Conservation (phyloP, 2,113 vertebrate genomes). For the Corythornis madagascariensis region DNA sequence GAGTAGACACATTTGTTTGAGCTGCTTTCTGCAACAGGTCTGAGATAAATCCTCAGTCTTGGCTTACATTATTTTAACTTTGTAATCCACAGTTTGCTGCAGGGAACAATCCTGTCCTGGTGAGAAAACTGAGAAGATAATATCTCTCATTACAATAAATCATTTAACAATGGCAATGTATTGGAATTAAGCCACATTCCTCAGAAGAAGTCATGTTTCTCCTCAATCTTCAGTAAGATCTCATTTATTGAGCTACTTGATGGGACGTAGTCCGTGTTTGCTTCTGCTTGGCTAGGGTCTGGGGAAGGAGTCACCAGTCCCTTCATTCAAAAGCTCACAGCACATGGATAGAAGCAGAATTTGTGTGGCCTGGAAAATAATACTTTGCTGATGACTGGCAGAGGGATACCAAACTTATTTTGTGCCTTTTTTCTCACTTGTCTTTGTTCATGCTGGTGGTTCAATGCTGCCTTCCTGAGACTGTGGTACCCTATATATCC, state of each 20-base stretch:
- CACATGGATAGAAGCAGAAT: background rate
- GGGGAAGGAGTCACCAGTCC: background rate
- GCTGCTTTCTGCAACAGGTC: background rate
- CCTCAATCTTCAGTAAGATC: background rate
- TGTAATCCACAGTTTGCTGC: background rate
- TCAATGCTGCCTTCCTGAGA: background rate
- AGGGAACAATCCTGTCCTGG: slow-evolving; percentile 16
- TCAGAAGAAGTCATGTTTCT: background rate
- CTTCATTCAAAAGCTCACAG: background rate
- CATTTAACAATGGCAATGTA: background rate
- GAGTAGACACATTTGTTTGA: background rate
- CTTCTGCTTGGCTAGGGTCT: background rate
- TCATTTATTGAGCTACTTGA: background rate
- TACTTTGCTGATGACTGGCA: background rate
- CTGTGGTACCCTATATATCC: background rate
- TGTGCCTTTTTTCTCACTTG: background rate
- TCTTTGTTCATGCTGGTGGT: background rate
- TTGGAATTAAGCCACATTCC: background rate
- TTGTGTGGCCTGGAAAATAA: background rate
- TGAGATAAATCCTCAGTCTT: background rate
- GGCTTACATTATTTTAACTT: background rate
- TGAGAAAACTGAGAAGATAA: background rate
- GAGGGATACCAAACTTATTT: background rate
- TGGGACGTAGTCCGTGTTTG: fast-evolving
- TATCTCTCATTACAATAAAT: background rate